Conservation (phyloP, 2,113 vertebrate genomes). For the Hylia prasina region DNA sequence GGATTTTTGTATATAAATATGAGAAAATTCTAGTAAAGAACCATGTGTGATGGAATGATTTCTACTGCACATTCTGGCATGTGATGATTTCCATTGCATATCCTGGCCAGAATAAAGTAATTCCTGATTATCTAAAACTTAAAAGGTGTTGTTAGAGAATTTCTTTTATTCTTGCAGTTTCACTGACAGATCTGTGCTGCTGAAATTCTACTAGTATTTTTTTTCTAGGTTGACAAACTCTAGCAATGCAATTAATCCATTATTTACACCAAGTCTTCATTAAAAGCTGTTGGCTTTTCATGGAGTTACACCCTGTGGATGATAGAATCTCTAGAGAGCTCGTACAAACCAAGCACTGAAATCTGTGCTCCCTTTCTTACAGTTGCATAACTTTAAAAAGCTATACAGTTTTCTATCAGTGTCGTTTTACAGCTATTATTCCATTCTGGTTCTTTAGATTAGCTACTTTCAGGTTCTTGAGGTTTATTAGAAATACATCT, state of each 20-base stretch:
- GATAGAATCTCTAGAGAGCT: not conserved
- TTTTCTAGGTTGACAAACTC: not conserved
- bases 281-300: not conserved
- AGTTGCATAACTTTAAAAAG: not conserved
- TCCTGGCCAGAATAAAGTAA: not conserved
- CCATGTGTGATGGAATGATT: not conserved
- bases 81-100: not conserved
- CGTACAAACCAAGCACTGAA: not conserved
- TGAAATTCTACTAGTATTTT: not conserved
- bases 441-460: not conserved
- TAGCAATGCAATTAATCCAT: not conserved
- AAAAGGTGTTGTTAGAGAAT: not conserved
- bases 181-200: not conserved
- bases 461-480: not conserved
- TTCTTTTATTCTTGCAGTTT: not conserved
- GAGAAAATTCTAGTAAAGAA: not conserved
- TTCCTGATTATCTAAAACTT: not conserved
- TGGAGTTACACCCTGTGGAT: not conserved
- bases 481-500: not conserved
- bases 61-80: not conserved
- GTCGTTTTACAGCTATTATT: not conserved
- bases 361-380: not conserved
- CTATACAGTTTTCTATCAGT: slow-evolving; percentile 13
- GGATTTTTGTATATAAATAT: not conserved
- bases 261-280: not conserved